Evolutionary conservation across 2,113 vertebrate species (phyloP), one percentile per base, ranked within the genome.

Genomic region (Nothoprocta perdicaria): DNA sequence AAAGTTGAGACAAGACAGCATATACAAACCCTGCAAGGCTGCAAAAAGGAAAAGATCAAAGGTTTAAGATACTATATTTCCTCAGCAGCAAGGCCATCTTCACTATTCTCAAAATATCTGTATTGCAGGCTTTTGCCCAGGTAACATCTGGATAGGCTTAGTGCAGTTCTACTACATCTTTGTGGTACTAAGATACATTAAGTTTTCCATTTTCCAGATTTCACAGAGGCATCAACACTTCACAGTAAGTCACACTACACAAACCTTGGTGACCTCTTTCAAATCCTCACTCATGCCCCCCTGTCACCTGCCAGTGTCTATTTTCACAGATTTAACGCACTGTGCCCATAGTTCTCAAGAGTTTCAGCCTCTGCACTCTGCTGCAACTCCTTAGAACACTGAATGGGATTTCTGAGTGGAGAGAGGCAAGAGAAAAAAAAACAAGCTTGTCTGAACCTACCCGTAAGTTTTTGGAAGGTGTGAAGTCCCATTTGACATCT

Each of bases 401-500:
- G 15, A 31, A 57, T 17, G 8, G 27, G 16, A 17, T 31, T 17
- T 55, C 33, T 17, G 4, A 13, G 7, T 14, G 12, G 1, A 38
- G 46, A 77, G 55, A 9, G 77, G 22, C 35, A 52, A 31, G n/a
- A 58, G 15, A 7, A 15, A 7, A 74, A 14, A 9, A 14, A 9
- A 84, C 27, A 65, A 60, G 8, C 29, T 40, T 61, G 48, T 52
- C 33, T 65, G 68, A 73, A 97, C 98, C 15, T 96, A 99, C 99
- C 97, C 99, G 97, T 45, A 99, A 92, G 66, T 96, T 99, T 97
- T 98, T 99, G 94, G 87, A 95, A 58, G 99, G 99, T 19, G 95
- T 95, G 93, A 99, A 99, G 53, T 99, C 99, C 99, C 99, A 99
- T 95, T 99, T 99, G 80, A 98, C 31, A 95, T 99, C 98, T 96